Percentiles rank a stretch among this genome's conserved stretches.
Conservation (phyloP, 1,140 invertebrate genomes). For the Rhizoglyphus robini region DNA sequence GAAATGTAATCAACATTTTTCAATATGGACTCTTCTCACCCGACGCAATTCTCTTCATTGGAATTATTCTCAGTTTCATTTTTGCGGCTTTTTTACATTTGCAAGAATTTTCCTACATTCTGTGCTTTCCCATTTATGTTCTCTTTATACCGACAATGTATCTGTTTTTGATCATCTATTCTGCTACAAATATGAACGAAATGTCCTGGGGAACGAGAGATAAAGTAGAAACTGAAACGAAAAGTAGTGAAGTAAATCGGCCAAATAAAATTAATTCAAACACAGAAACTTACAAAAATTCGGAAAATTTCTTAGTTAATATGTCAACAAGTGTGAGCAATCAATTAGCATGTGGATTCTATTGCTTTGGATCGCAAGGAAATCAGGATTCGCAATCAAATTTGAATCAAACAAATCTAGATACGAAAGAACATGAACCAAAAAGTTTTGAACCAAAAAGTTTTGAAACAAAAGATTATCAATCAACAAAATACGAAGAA, state of each 20-base stretch:
- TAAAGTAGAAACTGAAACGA: constrained; percentile 26
- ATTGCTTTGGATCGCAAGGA: constrained; percentile 76
- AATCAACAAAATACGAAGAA: constrained; percentile 51
- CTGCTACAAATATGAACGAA: constrained; percentile 93
- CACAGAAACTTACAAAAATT: constrained; percentile 32
- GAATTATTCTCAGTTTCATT: constrained; percentile 79
- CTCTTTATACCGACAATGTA: constrained; percentile 93
- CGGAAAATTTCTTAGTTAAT: constrained; percentile 78
- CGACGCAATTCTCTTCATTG: constrained; percentile 93
- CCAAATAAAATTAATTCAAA: constrained; percentile 56
- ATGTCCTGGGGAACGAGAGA: constrained; percentile 98
- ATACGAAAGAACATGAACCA: too few relatives aligned
- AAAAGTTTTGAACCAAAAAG: too few relatives aligned
- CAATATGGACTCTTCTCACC: constrained; percentile 84
- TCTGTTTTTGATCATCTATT: constrained; percentile 92
- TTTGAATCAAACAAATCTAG: too few relatives aligned
- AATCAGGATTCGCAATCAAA: too few relatives aligned
- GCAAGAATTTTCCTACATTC: constrained; percentile 92
- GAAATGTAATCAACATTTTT: constrained; percentile 85
- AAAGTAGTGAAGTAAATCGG: constrained; percentile 57
- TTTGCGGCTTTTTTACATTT: constrained; percentile 97
- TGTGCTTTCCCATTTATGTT: constrained; percentile 89
- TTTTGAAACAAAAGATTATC: too few relatives aligned
- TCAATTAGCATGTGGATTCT: constrained; percentile 74
- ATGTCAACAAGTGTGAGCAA: constrained; percentile 77